Evolutionary conservation across 1,140 invertebrate genomes (phyloP).

Genomic region (Phymastichus coffea): DNA sequence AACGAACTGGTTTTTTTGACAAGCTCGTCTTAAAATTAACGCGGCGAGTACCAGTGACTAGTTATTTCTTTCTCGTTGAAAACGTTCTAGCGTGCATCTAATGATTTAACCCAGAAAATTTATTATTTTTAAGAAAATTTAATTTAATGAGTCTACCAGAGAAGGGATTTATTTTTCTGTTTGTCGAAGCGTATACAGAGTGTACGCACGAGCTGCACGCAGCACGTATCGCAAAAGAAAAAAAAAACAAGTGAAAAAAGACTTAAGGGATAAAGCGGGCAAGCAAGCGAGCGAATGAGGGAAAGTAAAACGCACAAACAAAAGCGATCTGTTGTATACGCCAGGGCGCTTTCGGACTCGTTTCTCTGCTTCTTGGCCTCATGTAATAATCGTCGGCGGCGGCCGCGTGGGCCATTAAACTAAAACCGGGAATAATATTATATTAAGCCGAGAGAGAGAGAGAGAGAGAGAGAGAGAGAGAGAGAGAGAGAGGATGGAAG

Average conservation of each 20-base stretch:
- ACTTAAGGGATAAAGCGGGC: constrained; percentile 19
- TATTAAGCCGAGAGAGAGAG: too few species aligned
- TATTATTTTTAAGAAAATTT: constrained; percentile 22
- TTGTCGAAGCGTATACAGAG: neutral
- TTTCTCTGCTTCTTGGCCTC: constrained; percentile 16
- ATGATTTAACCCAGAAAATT: too few species aligned
- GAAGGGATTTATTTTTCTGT: constrained; percentile 9
- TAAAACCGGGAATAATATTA: constrained; percentile 59
- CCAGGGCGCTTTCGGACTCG: constrained; percentile 15
- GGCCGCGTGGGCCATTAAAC: constrained; percentile 60
- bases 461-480: constrained; percentile 41
- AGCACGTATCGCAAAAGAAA: too few species aligned
- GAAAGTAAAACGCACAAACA: constrained; percentile 25
- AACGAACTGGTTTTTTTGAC: too few species aligned
- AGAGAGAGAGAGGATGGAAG: constrained; percentile 35
- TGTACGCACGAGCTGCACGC: too few species aligned
- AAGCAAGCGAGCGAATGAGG: constrained; percentile 23
- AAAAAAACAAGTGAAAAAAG: constrained; percentile 25
- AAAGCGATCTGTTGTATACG: constrained; percentile 30
- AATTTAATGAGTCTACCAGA: constrained; percentile 7
- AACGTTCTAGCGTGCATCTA: too few species aligned
- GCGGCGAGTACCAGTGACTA: neutral
- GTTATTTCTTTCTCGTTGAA: neutral
- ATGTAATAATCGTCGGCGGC: constrained; percentile 57
- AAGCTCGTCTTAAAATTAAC: too few species aligned